These are phyloP conservation scores for Xenentodon cancila DNA, from an alignment of 2,797 vertebrate species.

Conservation along the genomic window DNA sequence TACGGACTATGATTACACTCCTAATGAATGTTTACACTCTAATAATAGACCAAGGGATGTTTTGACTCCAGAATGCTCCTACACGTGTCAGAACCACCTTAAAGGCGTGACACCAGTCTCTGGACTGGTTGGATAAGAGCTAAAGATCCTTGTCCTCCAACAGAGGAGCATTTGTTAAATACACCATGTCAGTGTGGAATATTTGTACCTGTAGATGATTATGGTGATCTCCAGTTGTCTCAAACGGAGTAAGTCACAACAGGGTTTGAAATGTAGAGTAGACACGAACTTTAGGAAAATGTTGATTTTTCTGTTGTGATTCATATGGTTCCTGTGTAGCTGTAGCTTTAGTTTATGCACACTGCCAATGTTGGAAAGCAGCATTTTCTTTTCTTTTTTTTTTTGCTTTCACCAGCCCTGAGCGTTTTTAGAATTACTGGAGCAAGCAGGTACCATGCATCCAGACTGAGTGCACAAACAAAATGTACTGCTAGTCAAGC, in stretches of 20 bases:
- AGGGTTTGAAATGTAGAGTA: constrained; percentile 9
- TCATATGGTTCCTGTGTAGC: constrained; percentile 5
- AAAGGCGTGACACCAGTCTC: too few species aligned
- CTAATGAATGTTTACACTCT: too few species aligned
- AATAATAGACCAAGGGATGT: too few species aligned
- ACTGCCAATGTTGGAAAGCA: constrained; percentile 13
- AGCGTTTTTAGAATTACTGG: neutral
- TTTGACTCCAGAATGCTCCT: too few species aligned
- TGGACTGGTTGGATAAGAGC: too few species aligned
- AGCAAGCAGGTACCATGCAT: neutral
- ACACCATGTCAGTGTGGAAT: constrained; percentile 6
- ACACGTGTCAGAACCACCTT: too few species aligned
- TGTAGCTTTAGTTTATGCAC: constrained; percentile 4
- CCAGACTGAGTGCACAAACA: constrained; percentile 14
- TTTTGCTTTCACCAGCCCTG: constrained; percentile 4
- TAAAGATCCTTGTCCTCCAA: neutral
- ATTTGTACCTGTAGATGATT: constrained; percentile 5
- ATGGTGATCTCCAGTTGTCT: constrained; percentile 1
- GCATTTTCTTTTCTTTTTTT: neutral
- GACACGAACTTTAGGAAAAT: constrained; percentile 14
- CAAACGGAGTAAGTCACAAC: constrained; percentile 9
- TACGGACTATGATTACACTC: too few species aligned
- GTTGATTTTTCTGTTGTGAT: constrained; percentile 14
- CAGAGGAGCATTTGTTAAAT: neutral
- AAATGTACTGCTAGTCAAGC: constrained; percentile 16